These are phyloP conservation scores for Amphipoea lucens DNA, from an alignment of 2,888 invertebrate genomes.

Conservation along the genomic window DNA sequence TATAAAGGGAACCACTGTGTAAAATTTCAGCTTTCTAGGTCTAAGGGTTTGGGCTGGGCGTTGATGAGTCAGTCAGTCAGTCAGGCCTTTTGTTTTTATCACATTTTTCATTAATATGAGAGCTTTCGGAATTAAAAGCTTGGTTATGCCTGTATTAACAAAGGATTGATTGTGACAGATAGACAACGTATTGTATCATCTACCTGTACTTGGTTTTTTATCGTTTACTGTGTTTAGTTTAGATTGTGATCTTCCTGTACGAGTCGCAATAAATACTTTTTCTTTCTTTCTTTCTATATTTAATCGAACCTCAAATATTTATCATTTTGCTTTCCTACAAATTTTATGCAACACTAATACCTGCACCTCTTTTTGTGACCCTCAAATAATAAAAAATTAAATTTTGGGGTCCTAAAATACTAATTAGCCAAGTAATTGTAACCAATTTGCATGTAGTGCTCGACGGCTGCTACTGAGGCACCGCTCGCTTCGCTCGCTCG, in stretches of 20 bases:
- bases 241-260: too few relatives aligned
- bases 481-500: neutral
- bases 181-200: neutral
- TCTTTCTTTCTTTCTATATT: neutral
- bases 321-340: neutral
- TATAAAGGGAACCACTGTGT: too few relatives aligned
- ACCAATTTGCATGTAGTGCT: neutral
- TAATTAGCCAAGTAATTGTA: neutral
- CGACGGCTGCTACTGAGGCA: neutral
- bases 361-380: neutral
- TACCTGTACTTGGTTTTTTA: too few relatives aligned
- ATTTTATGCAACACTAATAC: neutral
- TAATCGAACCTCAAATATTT: neutral
- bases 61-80: too few relatives aligned
- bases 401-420: neutral
- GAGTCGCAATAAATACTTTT: too few relatives aligned
- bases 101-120: neutral
- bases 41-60: too few relatives aligned
- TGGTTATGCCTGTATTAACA: neutral
- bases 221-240: too few relatives aligned
- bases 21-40: too few relatives aligned
- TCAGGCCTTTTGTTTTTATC: neutral
- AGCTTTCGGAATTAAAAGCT: neutral
- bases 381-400: too few relatives aligned
- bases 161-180: constrained; percentile 4